phyloP scores from a whole-genome alignment of 2,113 vertebrate genomes.

The Megalops atlanticus region DNA sequence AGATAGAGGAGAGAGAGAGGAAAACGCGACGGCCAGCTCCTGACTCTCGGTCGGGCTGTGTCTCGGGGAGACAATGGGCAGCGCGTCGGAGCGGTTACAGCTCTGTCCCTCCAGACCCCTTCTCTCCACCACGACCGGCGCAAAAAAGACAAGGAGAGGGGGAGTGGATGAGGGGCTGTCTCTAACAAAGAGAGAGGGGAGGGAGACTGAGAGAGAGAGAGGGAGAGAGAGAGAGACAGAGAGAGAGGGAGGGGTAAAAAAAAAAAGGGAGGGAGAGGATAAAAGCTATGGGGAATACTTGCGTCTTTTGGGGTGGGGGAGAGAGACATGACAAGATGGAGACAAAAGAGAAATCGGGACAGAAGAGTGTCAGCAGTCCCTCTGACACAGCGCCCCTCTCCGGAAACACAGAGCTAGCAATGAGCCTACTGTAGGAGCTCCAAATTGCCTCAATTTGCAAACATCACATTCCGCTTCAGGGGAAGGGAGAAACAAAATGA shows the following conservation, averaged over 20 bases:
- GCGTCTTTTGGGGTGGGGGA: slow-evolving; percentile 48
- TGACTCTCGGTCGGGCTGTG: not conserved
- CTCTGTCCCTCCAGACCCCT: not conserved
- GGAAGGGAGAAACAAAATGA: slow-evolving; percentile 2
- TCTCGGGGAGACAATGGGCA: not conserved
- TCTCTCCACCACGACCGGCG: slow-evolving; percentile 10
- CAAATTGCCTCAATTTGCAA: slow-evolving; percentile 16
- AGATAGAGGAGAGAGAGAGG: slow-evolving; percentile 34
- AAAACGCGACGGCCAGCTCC: not conserved
- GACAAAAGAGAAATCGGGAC: slow-evolving; percentile 66
- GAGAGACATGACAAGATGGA: slow-evolving; percentile 52
- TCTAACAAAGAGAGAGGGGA: slow-evolving; percentile 29
- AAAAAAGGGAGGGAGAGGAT: not conserved
- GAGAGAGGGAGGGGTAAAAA: too few species aligned
- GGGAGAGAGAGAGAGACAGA: slow-evolving; percentile 41
- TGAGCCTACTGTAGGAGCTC: not conserved
- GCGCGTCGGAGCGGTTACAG: not conserved
- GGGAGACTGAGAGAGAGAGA: slow-evolving; percentile 28
- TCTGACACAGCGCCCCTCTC: not conserved
- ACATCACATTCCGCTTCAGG: slow-evolving; percentile 16
- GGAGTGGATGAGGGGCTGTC: slow-evolving; percentile 41
- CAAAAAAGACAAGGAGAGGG: slow-evolving; percentile 39
- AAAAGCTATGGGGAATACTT: slow-evolving; percentile 33
- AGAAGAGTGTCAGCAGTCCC: slow-evolving; percentile 64
- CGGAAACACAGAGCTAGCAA: not conserved